Conservation (phyloP, 2,888 invertebrate genomes). For the Aporophyla nigra region DNA sequence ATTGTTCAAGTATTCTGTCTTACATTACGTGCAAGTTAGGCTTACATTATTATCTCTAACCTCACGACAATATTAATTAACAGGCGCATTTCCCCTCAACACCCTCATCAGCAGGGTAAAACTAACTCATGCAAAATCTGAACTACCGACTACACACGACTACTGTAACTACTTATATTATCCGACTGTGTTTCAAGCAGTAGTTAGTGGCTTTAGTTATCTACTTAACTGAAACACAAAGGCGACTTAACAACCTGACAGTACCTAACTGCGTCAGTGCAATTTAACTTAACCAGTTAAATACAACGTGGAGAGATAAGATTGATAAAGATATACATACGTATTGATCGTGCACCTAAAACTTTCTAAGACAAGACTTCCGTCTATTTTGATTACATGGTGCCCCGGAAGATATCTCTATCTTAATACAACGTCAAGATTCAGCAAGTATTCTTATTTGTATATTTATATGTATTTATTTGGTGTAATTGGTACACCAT, state of each 20-base stretch:
- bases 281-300: conserved; percentile 33
- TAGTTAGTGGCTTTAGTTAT: conserved; percentile 26
- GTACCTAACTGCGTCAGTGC: conserved; percentile 19
- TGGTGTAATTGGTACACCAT: neutral
- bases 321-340: neutral
- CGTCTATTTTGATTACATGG: neutral
- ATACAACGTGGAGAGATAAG: neutral
- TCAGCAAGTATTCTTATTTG: neutral
- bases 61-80: neutral
- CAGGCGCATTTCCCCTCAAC: conserved; percentile 1
- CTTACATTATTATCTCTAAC: neutral
- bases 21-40: neutral
- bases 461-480: neutral
- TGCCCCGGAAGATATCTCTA: neutral
- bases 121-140: neutral
- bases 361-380: neutral
- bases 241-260: conserved; percentile 27
- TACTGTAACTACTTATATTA: neutral
- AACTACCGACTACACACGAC: conserved; percentile 13
- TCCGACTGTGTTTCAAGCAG: neutral
- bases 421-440: neutral
- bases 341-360: neutral
- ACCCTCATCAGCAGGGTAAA: neutral
- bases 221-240: conserved; percentile 37
- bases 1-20: neutral